These are phyloP conservation scores for Platycercus adscitus DNA, from an alignment of 2,113 vertebrate genomes.

Conservation along the genomic window DNA sequence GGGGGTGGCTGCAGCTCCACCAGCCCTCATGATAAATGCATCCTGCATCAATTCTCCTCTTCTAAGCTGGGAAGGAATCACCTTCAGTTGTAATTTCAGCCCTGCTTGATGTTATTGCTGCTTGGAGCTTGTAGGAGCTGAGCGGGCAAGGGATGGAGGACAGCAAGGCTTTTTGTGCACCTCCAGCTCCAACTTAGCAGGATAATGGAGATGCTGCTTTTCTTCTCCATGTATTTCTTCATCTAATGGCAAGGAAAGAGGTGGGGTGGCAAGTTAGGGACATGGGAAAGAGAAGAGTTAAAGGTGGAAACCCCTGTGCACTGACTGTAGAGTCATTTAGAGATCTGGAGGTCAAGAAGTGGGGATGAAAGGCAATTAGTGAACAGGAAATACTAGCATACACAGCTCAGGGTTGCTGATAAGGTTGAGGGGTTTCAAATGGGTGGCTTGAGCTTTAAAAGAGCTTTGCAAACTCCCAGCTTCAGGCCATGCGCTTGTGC, in stretches of 20 bases:
- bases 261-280: not conserved
- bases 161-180: not conserved
- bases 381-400: not conserved
- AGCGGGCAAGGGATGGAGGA: not conserved
- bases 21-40: not conserved
- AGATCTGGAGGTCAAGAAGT: not conserved
- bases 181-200: not conserved
- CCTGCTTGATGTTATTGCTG: not conserved
- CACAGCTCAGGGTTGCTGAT: not conserved
- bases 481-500: not conserved
- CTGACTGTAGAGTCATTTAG: not conserved
- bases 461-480: not conserved
- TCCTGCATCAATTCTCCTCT: not conserved
- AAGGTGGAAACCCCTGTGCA: not conserved
- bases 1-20: not conserved
- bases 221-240: not conserved
- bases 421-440: not conserved
- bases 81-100: not conserved
- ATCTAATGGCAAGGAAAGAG: not conserved
- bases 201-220: not conserved
- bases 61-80: not conserved
- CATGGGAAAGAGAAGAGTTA: not conserved
- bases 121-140: not conserved
- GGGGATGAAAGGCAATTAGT: not conserved
- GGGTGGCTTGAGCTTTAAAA: not conserved